Conservation (phyloP, 2,888 invertebrate species). For the Phengaris alcon region DNA sequence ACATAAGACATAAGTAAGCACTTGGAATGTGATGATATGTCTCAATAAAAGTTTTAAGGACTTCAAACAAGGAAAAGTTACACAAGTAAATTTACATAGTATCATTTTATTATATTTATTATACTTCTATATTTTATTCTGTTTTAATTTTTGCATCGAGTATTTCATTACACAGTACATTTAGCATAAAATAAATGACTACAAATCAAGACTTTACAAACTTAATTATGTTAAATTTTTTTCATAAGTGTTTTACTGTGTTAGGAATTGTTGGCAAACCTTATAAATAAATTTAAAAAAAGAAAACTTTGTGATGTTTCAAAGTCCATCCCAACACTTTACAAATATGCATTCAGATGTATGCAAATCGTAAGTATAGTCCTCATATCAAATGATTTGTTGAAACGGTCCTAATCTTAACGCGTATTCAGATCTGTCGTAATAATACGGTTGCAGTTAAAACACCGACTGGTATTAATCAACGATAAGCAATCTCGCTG, state of each 20-base stretch:
- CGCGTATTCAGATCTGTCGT: conserved; percentile 60
- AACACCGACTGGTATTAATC: conserved; percentile 77
- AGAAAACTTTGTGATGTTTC: too few species aligned
- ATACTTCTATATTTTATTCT: neutral
- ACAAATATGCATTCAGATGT: neutral
- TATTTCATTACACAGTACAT: too few species aligned
- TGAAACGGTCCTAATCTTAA: conserved; percentile 54
- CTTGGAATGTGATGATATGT: neutral
- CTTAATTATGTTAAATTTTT: too few species aligned
- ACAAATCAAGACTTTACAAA: too few species aligned
- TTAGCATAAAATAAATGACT: too few species aligned
- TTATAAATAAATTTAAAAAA: too few species aligned
- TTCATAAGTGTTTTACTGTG: too few species aligned
- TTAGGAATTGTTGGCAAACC: too few species aligned
- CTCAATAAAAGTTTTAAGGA: neutral
- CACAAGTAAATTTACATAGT: neutral
- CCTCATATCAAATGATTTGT: conserved; percentile 61
- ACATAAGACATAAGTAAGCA: neutral
- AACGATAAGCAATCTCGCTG: conserved; percentile 73
- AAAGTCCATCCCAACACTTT: neutral
- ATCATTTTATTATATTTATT: neutral
- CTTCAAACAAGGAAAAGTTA: neutral
- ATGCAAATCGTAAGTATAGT: conserved; percentile 12
- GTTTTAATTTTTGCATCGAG: too few species aligned
- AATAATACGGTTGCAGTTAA: conserved; percentile 70